These are phyloP conservation scores for Odontamblyopus lacepedii DNA, from an alignment of 2,797 vertebrate genomes.

Conservation along the genomic window DNA sequence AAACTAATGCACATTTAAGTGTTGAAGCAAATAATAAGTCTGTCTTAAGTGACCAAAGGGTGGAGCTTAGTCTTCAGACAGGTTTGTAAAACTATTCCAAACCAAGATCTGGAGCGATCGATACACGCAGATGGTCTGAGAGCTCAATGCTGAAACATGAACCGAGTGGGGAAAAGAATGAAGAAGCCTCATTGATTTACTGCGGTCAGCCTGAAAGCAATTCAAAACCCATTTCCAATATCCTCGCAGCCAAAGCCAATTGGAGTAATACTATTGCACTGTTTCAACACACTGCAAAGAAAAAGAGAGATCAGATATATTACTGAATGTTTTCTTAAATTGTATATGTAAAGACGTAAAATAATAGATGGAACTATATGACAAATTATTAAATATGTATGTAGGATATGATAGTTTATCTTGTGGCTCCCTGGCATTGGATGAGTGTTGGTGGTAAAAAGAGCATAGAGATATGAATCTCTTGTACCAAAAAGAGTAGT, in stretches of 20 bases:
- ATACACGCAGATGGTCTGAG: constrained; percentile 68
- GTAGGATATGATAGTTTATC: not conserved
- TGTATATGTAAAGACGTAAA: not conserved
- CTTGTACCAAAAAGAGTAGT: constrained; percentile 44
- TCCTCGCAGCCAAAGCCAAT: constrained; percentile 26
- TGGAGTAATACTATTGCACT: constrained; percentile 20
- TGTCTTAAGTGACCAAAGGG: constrained; percentile 9
- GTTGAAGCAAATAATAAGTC: too few species aligned
- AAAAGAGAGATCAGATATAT: not conserved
- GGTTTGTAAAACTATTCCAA: constrained; percentile 47
- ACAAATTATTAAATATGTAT: not conserved
- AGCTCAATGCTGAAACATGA: constrained; percentile 66
- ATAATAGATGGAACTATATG: not conserved
- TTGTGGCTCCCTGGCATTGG: not conserved
- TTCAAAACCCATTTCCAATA: constrained; percentile 54
- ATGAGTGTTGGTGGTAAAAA: constrained; percentile 20
- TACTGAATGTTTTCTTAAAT: not conserved
- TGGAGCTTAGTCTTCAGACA: constrained; percentile 28
- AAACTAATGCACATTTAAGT: not conserved
- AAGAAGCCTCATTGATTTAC: constrained; percentile 69
- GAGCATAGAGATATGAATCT: constrained; percentile 2
- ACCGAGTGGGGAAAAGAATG: constrained; percentile 64
- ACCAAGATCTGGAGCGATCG: constrained; percentile 53
- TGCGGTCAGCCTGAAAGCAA: constrained; percentile 63
- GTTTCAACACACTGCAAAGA: constrained; percentile 19